These are phyloP conservation scores for Bucorvus abyssinicus DNA, from an alignment of 2,797 vertebrate genomes.

Conservation along the genomic window DNA sequence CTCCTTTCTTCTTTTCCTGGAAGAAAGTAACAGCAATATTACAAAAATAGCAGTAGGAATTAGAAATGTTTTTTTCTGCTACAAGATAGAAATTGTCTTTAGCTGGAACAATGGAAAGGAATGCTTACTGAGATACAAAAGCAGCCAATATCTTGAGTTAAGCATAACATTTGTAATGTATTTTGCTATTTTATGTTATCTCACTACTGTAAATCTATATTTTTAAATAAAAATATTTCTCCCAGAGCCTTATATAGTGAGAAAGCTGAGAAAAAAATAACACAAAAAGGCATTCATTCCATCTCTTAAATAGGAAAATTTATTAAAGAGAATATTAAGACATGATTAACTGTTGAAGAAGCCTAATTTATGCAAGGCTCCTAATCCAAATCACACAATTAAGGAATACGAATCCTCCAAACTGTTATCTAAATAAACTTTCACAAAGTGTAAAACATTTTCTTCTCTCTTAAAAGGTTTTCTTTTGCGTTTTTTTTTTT, in stretches of 20 bases:
- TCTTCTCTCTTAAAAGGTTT: background rate
- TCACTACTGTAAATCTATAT: background rate
- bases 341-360: background rate
- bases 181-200: background rate
- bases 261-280: background rate
- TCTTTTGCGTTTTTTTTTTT: background rate
- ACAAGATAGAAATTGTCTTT: background rate
- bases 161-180: background rate
- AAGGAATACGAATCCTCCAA: background rate
- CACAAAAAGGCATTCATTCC: background rate
- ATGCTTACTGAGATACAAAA: background rate
- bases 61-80: background rate
- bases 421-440: background rate
- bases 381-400: background rate
- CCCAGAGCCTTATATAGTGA: background rate
- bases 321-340: background rate
- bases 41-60: background rate
- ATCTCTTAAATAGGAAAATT: background rate
- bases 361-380: background rate
- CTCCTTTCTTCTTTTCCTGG: background rate
- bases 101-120: background rate
- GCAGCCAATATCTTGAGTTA: background rate
- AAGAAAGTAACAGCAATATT: background rate
- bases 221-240: background rate
- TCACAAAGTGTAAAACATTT: background rate